Evolutionary conservation across 2,888 invertebrate species (phyloP), one percentile per base, ranked within the genome.

Genomic region (Cylindroiulus punctatus): DNA sequence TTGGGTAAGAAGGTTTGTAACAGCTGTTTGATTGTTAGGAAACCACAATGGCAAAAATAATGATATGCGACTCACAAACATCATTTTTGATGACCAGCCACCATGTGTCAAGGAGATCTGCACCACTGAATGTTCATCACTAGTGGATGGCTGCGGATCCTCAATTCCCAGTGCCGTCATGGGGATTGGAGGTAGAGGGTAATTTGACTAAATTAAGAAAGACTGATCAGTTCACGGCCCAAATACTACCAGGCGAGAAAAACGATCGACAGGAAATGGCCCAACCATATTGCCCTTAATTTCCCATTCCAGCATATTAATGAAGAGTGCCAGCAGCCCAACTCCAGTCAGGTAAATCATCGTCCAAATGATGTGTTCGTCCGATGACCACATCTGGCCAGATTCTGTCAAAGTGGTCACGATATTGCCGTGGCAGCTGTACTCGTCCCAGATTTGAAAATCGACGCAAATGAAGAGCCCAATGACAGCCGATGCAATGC

Each of bases 391-490:
- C 22, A 22, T 40, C 52, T 65, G 42, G 19, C 52, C 82, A 12
- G 44, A 76, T n/a, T 76, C 86, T 17, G 42, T 14, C 22, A 57
- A 36, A 5, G 32, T 81, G 44, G 85, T 81, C 30, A 47, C 36
- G 26, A 40, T 87, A n/a, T 87, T 81, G 30, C 87, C 87, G 42
- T 87, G 87, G 32, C 87, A 87, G 26, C 87, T 87, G 81, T 87
- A 87, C 57, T 87, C 87, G 40, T 87, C 87, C 87, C 87, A 87
- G 32, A 87, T 87, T 86, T 87, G 87, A 82, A 87, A 87, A 81
- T 87, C 87, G n/a, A 87, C 86, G 42, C 87, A 87, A 26, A 87
- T 86, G 32, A 87, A 87, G 17, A 87, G 87, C 19, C 87, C 87
- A 30, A 87, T 87, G 52, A 87, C 87, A 57, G 82, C 87, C 10